Percentiles rank a stretch among this genome's conserved stretches.
Evolutionary conservation across 2,888 invertebrate species (phyloP).

Genomic region (Dermolepida albohirtum): DNA sequence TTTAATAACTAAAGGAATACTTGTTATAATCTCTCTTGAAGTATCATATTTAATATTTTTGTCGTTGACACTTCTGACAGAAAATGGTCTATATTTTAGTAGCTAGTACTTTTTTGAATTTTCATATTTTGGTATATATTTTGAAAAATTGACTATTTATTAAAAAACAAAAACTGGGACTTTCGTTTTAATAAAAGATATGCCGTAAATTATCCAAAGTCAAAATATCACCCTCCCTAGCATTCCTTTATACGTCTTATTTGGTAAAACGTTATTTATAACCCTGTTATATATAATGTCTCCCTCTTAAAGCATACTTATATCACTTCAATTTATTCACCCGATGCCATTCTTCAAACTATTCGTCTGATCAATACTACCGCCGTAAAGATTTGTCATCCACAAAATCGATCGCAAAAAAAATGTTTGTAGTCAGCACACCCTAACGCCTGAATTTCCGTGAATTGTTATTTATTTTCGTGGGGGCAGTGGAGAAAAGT

Average conservation of each 20-base stretch:
- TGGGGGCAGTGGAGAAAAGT: background rate
- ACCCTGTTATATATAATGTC: slow-evolving; percentile 3
- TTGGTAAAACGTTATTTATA: slow-evolving; percentile 11
- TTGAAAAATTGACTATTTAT: slow-evolving; percentile 1
- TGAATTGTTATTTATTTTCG: slow-evolving; percentile 28
- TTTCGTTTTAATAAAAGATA: background rate
- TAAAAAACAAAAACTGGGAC: too few species aligned
- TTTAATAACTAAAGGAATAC: too few species aligned
- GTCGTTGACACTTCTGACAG: too few species aligned
- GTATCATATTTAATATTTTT: too few species aligned
- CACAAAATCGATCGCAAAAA: slow-evolving; percentile 9
- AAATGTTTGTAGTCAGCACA: background rate
- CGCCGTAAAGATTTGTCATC: slow-evolving; percentile 11
- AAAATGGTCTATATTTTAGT: too few species aligned
- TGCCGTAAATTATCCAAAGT: background rate
- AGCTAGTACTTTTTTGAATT: too few species aligned
- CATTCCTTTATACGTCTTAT: slow-evolving; percentile 1
- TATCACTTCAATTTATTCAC: slow-evolving; percentile 7
- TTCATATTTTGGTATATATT: background rate
- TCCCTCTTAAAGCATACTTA: slow-evolving; percentile 3
- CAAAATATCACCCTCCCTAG: background rate
- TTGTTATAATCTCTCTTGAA: too few species aligned
- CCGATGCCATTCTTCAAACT: slow-evolving; percentile 1
- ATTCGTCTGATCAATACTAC: background rate
- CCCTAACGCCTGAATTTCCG: slow-evolving; percentile 9